These are phyloP conservation scores for Slavum lentiscoides DNA, from an alignment of 2,888 invertebrate species.

Conservation along the genomic window DNA sequence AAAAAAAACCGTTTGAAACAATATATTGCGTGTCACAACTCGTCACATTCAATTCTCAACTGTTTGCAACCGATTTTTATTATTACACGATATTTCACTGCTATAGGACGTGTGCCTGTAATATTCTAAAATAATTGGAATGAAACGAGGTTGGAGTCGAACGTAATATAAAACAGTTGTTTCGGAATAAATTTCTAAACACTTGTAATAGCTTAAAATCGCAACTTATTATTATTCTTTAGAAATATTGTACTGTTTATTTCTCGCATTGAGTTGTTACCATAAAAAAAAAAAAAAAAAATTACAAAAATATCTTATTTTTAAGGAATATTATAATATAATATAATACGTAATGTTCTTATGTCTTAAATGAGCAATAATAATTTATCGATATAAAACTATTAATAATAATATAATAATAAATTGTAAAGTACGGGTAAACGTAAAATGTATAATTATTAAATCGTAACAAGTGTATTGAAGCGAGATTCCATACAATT, in stretches of 20 bases:
- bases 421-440: too few species aligned
- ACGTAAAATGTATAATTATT: slow-evolving; percentile 7
- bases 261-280: slow-evolving; percentile 15
- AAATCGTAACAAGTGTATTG: not conserved
- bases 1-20: too few species aligned
- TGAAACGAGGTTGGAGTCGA: too few species aligned
- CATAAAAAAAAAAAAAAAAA: not conserved
- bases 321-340: slow-evolving; percentile 6
- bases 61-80: too few species aligned
- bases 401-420: not conserved
- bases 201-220: too few species aligned
- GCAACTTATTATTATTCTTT: not conserved
- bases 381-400: slow-evolving; percentile 21
- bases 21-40: too few species aligned
- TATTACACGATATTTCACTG: too few species aligned
- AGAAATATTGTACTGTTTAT: slow-evolving; percentile 40
- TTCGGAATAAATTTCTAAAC: too few species aligned
- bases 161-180: too few species aligned
- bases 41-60: too few species aligned
- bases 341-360: slow-evolving; percentile 8
- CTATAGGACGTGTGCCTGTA: too few species aligned
- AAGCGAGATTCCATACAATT: not conserved
- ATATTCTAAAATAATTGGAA: too few species aligned
- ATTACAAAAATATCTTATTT: slow-evolving; percentile 20
- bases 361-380: slow-evolving; percentile 46